Conservation (phyloP, 2,888 invertebrate genomes). For the Thymelicus acteon region DNA sequence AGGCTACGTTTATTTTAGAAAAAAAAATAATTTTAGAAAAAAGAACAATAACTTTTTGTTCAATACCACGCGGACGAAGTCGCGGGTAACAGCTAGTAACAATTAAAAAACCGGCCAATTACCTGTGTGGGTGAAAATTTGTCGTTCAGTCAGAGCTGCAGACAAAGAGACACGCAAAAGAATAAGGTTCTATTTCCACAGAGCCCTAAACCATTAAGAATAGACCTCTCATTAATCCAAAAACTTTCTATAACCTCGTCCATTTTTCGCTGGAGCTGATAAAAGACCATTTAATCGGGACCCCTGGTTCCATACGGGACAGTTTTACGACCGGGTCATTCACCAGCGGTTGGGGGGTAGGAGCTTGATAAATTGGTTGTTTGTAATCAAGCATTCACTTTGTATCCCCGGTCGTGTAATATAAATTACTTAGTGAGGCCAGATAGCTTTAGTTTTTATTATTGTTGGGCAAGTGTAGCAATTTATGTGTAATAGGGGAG, state of each 20-base stretch:
- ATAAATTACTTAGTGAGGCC: slow-evolving; percentile 76
- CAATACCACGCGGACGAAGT: no score
- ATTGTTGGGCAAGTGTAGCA: slow-evolving; percentile 66
- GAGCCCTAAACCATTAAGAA: slow-evolving; percentile 42
- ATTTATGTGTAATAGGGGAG: slow-evolving; percentile 52
- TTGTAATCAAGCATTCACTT: slow-evolving; percentile 70
- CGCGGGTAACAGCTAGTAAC: no score
- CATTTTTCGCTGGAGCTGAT: slow-evolving; percentile 48
- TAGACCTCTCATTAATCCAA: slow-evolving; percentile 43
- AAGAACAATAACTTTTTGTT: no score
- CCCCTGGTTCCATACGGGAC: slow-evolving; percentile 15
- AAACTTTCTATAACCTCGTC: slow-evolving; percentile 39
- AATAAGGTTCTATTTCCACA: not conserved
- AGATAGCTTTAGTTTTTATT: slow-evolving; percentile 79
- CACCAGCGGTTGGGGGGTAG: slow-evolving; percentile 48
- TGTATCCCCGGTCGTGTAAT: slow-evolving; percentile 65
- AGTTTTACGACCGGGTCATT: slow-evolving; percentile 16
- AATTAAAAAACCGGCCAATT: no score
- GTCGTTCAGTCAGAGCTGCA: not conserved
- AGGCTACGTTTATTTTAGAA: no score
- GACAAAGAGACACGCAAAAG: not conserved
- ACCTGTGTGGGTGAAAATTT: no score
- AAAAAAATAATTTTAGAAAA: no score
- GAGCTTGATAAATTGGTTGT: slow-evolving; percentile 63
- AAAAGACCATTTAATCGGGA: slow-evolving; percentile 17